A percentile compares a stretch with the other conserved stretches of the same genome.
Conservation (phyloP, 92 coral and sea anemone genomes). For the Parazoanthus swiftii region DNA sequence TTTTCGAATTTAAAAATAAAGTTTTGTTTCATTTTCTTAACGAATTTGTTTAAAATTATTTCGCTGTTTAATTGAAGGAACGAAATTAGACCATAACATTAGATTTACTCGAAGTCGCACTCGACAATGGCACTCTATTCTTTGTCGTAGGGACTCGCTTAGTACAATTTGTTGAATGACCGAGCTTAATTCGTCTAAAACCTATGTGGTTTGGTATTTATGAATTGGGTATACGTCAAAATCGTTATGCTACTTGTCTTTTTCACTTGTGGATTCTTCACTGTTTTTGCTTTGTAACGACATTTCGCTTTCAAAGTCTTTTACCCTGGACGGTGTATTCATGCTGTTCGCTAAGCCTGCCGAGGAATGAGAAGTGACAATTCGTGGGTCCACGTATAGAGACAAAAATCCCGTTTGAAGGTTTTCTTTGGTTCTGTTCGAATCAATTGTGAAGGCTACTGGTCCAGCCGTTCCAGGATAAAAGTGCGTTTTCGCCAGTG, state of each 20-base stretch:
- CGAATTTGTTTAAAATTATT: conserved; percentile 5
- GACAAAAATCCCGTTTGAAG: conserved; percentile 53
- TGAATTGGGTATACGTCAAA: not conserved
- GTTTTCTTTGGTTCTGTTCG: conserved; percentile 64
- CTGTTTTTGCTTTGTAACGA: conserved; percentile 35
- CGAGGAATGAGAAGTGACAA: conserved; percentile 33
- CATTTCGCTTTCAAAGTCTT: conserved; percentile 30
- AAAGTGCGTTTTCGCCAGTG: conserved; percentile 70
- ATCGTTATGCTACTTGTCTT: conserved; percentile 5
- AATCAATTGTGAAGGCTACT: conserved; percentile 72
- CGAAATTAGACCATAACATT: conserved; percentile 11
- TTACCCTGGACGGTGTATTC: not conserved
- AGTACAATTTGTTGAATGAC: not conserved
- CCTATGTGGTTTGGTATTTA: not conserved
- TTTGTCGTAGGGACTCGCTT: not conserved
- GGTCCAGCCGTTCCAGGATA: conserved; percentile 59
- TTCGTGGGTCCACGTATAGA: conserved; percentile 65
- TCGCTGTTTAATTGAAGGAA: conserved; percentile 23
- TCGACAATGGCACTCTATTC: not conserved
- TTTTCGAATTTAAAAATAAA: conserved; percentile 19
- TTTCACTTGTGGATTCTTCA: conserved; percentile 29
- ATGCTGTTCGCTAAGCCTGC: conserved; percentile 1
- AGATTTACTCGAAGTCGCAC: not conserved
- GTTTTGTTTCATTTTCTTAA: not conserved
- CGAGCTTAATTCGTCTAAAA: not conserved